Evolutionary conservation across 37 sponge, comb jelly and placozoan genomes (phyloP).

Genomic region (Halichondria panicea): DNA sequence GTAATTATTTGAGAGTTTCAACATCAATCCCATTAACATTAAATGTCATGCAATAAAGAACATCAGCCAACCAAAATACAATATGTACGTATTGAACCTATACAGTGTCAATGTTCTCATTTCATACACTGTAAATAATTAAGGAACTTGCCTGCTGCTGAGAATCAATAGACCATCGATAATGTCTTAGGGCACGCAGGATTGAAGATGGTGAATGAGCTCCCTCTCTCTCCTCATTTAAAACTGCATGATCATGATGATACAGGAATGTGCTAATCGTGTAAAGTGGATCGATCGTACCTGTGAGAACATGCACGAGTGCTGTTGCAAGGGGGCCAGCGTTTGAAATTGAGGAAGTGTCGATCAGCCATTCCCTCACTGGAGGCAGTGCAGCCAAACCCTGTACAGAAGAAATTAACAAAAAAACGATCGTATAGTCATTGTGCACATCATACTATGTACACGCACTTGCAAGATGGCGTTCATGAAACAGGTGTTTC

Average conservation of each 20-base stretch:
- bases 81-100: too few relatives aligned
- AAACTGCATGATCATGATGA: background rate
- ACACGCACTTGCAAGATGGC: conserved; percentile 64
- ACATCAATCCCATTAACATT: too few relatives aligned
- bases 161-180: conserved; percentile 62
- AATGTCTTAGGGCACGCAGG: conserved; percentile 39
- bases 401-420: conserved; percentile 19
- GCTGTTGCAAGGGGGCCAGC: conserved; percentile 7
- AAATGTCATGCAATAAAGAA: too few relatives aligned
- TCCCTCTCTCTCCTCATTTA: conserved; percentile 12
- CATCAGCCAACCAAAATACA: too few relatives aligned
- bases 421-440: background rate
- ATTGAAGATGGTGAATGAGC: conserved; percentile 34
- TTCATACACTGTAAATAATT: too few relatives aligned
- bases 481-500: conserved; percentile 84
- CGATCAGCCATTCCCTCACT: conserved; percentile 40
- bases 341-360: background rate
- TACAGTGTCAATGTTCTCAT: too few relatives aligned
- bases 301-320: conserved; percentile 4
- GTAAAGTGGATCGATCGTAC: background rate
- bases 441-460: background rate
- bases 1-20: background rate
- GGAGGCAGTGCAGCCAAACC: conserved; percentile 59
- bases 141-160: conserved; percentile 63
- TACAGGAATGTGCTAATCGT: background rate